These are phyloP conservation scores for Hyperoplus immaculatus DNA, from an alignment of 2,797 vertebrate species.

Conservation along the genomic window DNA sequence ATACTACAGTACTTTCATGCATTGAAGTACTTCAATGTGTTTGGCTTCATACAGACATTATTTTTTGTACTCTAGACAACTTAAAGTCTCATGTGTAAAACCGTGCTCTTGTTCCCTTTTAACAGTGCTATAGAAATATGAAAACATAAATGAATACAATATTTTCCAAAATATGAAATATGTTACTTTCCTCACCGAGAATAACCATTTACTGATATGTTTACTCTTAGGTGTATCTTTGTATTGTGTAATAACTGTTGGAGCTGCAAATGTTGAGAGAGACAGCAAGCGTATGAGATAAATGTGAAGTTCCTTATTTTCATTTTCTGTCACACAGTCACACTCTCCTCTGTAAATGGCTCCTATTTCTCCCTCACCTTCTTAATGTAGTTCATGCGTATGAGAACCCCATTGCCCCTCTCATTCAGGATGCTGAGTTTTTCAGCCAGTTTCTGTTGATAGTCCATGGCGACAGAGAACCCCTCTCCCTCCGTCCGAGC, in stretches of 20 bases:
- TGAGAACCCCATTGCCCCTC: conserved; percentile 90
- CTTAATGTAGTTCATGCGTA: conserved; percentile 94
- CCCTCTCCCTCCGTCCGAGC: conserved; percentile 37
- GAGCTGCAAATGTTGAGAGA: not conserved
- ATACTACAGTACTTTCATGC: not conserved
- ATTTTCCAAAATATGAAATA: too few relatives aligned
- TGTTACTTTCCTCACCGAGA: not conserved
- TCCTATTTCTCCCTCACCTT: conserved; percentile 85
- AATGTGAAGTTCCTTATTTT: conserved; percentile 72
- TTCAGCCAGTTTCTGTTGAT: conserved; percentile 94
- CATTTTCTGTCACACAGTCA: conserved; percentile 2
- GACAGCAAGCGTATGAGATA: not conserved
- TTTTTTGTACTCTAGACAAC: not conserved
- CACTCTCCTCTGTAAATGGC: not conserved
- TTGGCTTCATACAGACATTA: not conserved
- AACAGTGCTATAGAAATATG: not conserved
- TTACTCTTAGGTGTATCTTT: not conserved
- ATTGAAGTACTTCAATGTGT: conserved; percentile 1
- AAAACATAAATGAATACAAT: too few relatives aligned
- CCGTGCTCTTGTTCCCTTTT: not conserved
- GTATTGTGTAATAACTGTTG: not conserved
- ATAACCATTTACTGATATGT: fast-evolving
- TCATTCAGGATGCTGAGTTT: conserved; percentile 93
- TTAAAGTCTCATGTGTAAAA: not conserved
- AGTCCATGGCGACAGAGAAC: conserved; percentile 81